Evolutionary conservation across 2,888 invertebrate species (phyloP).

Genomic region (Andrena flavipes): DNA sequence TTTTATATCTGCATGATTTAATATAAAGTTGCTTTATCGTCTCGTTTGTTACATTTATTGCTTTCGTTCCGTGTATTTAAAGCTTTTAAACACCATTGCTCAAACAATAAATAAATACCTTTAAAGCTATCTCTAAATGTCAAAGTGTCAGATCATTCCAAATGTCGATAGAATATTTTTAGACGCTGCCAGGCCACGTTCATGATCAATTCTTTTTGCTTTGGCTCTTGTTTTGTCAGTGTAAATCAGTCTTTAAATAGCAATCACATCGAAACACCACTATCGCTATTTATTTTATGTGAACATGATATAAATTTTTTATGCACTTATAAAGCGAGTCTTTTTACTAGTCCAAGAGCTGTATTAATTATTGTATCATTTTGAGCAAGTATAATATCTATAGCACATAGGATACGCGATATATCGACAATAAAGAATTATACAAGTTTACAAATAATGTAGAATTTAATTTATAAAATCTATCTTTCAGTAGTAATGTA

Average conservation of each 20-base stretch:
- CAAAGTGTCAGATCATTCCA: constrained; percentile 76
- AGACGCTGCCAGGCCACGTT: constrained; percentile 73
- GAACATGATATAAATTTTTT: constrained; percentile 2
- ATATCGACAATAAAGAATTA: constrained; percentile 1
- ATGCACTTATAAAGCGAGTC: background rate
- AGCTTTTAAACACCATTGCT: background rate
- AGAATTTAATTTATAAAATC: constrained; percentile 3
- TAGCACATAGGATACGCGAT: background rate
- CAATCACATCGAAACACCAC: constrained; percentile 1
- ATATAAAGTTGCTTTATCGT: background rate
- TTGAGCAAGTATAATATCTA: background rate
- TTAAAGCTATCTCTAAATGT: constrained; percentile 74
- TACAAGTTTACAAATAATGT: background rate
- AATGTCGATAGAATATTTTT: constrained; percentile 81
- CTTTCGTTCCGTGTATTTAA: constrained; percentile 4
- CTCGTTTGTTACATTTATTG: background rate
- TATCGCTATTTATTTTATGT: constrained; percentile 6
- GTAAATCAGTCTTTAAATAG: constrained; percentile 26
- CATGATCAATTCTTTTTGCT: constrained; percentile 73
- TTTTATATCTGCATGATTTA: constrained; percentile 10
- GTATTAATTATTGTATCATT: constrained; percentile 1
- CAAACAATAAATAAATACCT: constrained; percentile 45
- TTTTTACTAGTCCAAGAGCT: background rate
- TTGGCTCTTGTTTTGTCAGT: constrained; percentile 14
- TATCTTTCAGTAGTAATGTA: background rate